phyloP scores from a whole-genome alignment of 2,797 vertebrate species.

The Parauchenoglanis punctatus region DNA sequence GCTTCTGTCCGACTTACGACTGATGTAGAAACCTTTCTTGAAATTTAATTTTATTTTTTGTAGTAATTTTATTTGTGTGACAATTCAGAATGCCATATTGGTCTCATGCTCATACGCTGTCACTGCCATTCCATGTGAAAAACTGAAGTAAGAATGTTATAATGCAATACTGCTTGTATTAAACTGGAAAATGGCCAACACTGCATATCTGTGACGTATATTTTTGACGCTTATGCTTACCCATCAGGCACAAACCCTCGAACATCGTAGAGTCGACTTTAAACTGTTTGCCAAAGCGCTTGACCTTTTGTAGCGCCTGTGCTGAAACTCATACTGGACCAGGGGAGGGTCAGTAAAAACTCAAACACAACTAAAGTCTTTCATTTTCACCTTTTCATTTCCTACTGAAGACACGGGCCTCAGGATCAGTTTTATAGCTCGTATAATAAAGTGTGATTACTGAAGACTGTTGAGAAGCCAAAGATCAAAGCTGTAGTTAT shows the following conservation, averaged over 20 bases:
- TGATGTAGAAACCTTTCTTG: background rate
- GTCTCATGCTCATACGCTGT: background rate
- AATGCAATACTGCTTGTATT: background rate
- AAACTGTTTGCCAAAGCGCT: conserved; percentile 64
- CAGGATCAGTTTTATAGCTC: background rate
- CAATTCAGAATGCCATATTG: background rate
- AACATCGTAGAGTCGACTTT: too few species aligned
- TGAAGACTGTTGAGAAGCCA: background rate
- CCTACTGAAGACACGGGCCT: background rate
- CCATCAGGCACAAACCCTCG: conserved; percentile 3
- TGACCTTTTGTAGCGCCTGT: conserved; percentile 50
- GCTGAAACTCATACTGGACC: conserved; percentile 41
- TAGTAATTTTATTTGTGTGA: conserved; percentile 5
- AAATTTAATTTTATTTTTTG: background rate
- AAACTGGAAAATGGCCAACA: background rate
- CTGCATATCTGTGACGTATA: too few species aligned
- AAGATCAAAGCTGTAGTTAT: background rate
- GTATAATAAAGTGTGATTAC: background rate
- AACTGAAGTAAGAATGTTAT: conserved; percentile 1
- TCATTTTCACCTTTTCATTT: background rate
- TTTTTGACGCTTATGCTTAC: background rate
- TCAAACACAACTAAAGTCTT: background rate
- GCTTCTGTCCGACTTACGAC: background rate
- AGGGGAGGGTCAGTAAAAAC: conserved; percentile 64
- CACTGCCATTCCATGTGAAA: too few species aligned